These are phyloP conservation scores for Rhagophthalmus giganteus DNA, from an alignment of 2,888 invertebrate genomes.

Conservation along the genomic window DNA sequence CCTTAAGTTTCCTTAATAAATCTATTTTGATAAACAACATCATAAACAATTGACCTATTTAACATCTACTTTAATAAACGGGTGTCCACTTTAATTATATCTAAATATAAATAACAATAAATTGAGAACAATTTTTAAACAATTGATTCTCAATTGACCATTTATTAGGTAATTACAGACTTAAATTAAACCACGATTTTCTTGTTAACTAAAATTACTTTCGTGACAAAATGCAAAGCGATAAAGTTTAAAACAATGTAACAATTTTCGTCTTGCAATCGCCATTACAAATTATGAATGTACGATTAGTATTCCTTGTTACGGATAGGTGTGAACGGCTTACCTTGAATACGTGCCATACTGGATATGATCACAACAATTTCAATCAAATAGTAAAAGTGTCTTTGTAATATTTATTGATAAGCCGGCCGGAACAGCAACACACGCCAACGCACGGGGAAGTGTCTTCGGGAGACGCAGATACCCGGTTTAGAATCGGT, in stretches of 20 bases:
- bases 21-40: too few relatives aligned
- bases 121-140: too few relatives aligned
- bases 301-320: too few relatives aligned
- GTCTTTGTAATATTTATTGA: background rate
- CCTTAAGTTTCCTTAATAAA: too few relatives aligned
- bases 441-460: slow-evolving; percentile 18
- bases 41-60: background rate
- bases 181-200: too few relatives aligned
- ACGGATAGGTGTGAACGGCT: background rate
- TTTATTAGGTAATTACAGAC: too few relatives aligned
- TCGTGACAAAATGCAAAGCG: too few relatives aligned
- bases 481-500: slow-evolving; percentile 19
- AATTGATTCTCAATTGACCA: too few relatives aligned
- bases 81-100: background rate
- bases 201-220: too few relatives aligned
- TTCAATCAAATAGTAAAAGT: slow-evolving; percentile 1
- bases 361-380: slow-evolving; percentile 7
- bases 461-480: slow-evolving; percentile 26
- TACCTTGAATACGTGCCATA: slow-evolving; percentile 21
- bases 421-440: slow-evolving; percentile 28
- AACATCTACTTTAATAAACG: background rate
- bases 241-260: too few relatives aligned
- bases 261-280: too few relatives aligned
- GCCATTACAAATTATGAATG: too few relatives aligned
- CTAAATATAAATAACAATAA: background rate